These are phyloP conservation scores for Enoplosus armatus DNA, from an alignment of 2,797 vertebrate species.

Conservation along the genomic window DNA sequence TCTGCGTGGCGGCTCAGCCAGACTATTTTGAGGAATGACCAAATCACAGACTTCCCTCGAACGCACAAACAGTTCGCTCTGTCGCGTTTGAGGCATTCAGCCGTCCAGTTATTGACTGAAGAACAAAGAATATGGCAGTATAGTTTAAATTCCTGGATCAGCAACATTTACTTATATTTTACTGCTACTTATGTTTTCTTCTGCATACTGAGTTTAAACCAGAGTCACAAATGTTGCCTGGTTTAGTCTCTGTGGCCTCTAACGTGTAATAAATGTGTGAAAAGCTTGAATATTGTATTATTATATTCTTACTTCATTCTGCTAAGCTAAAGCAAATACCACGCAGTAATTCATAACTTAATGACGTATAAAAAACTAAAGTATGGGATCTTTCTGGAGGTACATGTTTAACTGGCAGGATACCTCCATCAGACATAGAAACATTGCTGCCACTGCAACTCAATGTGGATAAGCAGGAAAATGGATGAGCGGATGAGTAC, in stretches of 20 bases:
- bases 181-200: too few relatives aligned
- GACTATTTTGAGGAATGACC: slow-evolving; percentile 47
- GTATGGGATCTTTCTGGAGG: neutral
- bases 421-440: neutral
- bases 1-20: slow-evolving; percentile 7
- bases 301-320: too few relatives aligned
- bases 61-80: slow-evolving; percentile 4
- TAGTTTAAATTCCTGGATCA: too few relatives aligned
- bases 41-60: slow-evolving; percentile 45
- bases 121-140: neutral
- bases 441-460: neutral
- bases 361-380: neutral
- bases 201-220: too few relatives aligned
- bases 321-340: too few relatives aligned
- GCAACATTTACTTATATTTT: too few relatives aligned
- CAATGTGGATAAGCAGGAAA: neutral
- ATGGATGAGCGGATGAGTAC: too few relatives aligned
- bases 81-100: neutral
- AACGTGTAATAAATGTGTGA: too few relatives aligned
- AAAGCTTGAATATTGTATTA: too few relatives aligned
- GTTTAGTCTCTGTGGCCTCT: too few relatives aligned
- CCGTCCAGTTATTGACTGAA: neutral
- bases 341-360: neutral
- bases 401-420: neutral
- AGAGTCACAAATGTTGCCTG: too few relatives aligned